A percentile compares a stretch with the other conserved stretches of the same genome.
Evolutionary conservation across 2,797 vertebrate genomes (phyloP).

Genomic region (Melanotaenia maccullochi): DNA sequence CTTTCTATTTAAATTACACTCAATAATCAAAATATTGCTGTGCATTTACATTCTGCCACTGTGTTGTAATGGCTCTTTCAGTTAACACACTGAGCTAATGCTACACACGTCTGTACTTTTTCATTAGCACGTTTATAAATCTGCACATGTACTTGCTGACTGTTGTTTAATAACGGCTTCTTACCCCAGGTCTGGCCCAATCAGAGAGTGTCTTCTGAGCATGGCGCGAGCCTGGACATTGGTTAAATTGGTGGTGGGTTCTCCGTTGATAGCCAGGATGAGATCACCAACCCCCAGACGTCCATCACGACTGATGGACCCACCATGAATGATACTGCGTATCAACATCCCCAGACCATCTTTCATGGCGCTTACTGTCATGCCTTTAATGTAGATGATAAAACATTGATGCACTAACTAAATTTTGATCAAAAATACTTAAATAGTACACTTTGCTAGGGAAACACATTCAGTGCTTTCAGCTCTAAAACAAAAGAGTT

Average conservation of each 20-base stretch:
- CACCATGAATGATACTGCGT: constrained; percentile 94
- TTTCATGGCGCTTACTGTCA: constrained; percentile 95
- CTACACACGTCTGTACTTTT: not conserved
- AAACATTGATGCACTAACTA: not conserved
- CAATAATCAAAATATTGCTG: not conserved
- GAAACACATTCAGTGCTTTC: not conserved
- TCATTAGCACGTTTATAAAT: not conserved
- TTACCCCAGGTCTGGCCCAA: constrained; percentile 93
- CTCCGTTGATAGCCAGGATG: constrained; percentile 93
- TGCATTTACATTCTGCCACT: not conserved
- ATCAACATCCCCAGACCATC: constrained; percentile 93
- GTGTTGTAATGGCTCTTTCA: not conserved
- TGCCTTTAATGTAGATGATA: constrained; percentile 81
- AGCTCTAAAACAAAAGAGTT: not conserved
- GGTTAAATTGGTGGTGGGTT: constrained; percentile 88
- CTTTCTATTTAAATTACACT: not conserved
- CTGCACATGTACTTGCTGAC: not conserved
- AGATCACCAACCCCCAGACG: constrained; percentile 93
- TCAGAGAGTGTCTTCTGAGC: constrained; percentile 94
- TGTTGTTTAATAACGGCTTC: constrained; percentile 2
- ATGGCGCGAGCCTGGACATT: constrained; percentile 94
- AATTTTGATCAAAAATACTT: not conserved
- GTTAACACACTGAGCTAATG: not conserved
- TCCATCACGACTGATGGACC: constrained; percentile 93
- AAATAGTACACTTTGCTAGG: not conserved